A percentile compares a stretch with the other conserved stretches of the same genome.
phyloP scores from a whole-genome alignment of 2,888 invertebrate species.

The Sarcophaga rosellei region DNA sequence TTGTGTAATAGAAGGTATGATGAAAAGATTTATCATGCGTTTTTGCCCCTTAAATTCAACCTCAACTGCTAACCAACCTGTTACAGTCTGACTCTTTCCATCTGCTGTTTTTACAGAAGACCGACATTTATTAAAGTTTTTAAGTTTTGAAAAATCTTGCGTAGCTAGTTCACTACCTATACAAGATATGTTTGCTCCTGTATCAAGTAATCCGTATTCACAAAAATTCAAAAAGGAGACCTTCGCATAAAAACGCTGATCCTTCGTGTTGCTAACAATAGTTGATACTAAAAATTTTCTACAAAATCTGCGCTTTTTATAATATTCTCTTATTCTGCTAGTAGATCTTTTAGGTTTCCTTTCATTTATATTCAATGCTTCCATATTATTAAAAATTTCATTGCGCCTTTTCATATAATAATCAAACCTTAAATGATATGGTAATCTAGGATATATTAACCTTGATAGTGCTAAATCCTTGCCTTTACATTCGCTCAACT shows the following conservation, averaged over 20 bases:
- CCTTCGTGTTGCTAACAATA: neutral
- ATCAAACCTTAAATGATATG: constrained; percentile 30
- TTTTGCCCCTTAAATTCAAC: neutral
- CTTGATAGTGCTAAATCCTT: neutral
- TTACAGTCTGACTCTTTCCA: too few species aligned
- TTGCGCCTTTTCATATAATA: constrained; percentile 19
- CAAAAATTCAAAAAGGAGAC: too few species aligned
- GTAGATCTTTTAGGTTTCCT: constrained; percentile 29
- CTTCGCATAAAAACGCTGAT: constrained; percentile 41
- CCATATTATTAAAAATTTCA: neutral
- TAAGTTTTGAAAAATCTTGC: too few species aligned
- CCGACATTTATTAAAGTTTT: constrained; percentile 35
- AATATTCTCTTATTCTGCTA: constrained; percentile 25
- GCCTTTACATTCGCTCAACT: neutral
- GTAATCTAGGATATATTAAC: constrained; percentile 9
- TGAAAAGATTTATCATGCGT: constrained; percentile 27
- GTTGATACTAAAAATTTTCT: constrained; percentile 42
- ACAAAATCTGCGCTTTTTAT: neutral
- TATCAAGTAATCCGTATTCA: too few species aligned
- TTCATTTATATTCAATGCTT: too few species aligned
- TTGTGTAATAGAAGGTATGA: constrained; percentile 47
- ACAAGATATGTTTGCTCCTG: too few species aligned
- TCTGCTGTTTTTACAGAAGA: too few species aligned
- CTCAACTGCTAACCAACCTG: too few species aligned
- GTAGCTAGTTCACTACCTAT: too few species aligned